Percentiles rank a stretch among this genome's conserved stretches.
Conservation (phyloP, 2,797 vertebrate species). For the Falco naumanni region DNA sequence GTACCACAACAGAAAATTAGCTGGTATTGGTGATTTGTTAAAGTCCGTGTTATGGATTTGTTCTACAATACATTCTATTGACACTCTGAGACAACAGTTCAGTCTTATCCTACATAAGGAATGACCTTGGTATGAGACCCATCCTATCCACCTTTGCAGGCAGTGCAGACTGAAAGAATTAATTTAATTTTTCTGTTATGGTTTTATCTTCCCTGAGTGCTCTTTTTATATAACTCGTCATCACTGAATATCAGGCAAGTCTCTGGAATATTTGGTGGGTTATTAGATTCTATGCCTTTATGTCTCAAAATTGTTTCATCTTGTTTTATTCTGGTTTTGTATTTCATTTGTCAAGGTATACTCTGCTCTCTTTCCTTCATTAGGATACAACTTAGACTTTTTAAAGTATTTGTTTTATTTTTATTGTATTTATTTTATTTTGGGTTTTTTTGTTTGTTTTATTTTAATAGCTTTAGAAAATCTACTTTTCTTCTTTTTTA, state of each 20-base stretch:
- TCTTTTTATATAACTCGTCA: constrained; percentile 7
- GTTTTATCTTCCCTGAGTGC: constrained; percentile 39
- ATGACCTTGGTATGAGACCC: not conserved
- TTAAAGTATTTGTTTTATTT: not conserved
- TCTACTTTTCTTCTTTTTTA: not conserved
- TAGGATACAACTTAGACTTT: not conserved
- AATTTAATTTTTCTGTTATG: constrained; percentile 5
- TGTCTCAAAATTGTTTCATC: constrained; percentile 12
- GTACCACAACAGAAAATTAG: not conserved
- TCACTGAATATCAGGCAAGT: constrained; percentile 20
- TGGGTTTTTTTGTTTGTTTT: not conserved
- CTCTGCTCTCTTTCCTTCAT: not conserved
- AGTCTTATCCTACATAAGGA: not conserved
- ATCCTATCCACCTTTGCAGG: not conserved
- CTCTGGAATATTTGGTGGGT: constrained; percentile 31
- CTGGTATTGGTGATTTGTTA: not conserved
- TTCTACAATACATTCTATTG: not conserved
- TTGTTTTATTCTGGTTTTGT: not conserved
- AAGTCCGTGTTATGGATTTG: not conserved
- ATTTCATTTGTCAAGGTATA: not conserved
- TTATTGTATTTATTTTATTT: not conserved
- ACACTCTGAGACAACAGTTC: not conserved
- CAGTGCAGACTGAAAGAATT: constrained; percentile 3
- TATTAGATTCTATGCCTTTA: constrained; percentile 22
- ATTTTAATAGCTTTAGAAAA: not conserved